Conservation (phyloP, 1,140 invertebrate genomes). For the Bradynema listronoti region DNA sequence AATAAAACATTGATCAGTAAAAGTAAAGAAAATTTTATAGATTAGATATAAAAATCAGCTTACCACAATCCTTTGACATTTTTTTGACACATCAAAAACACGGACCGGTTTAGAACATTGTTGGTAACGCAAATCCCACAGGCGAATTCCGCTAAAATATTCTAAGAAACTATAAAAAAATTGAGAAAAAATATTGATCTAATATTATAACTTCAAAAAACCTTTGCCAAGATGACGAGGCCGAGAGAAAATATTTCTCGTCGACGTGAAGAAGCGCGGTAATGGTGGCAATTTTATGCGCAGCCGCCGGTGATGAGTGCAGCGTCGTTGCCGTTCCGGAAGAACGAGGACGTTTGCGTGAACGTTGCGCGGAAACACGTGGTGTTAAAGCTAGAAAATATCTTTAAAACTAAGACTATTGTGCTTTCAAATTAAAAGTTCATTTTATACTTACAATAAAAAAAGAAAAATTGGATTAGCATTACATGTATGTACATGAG, state of each 20-base stretch:
- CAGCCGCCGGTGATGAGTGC: conserved; percentile 13
- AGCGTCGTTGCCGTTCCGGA: not conserved
- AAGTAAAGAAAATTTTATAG: not conserved
- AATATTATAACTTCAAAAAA: too few species aligned
- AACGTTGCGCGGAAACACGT: not conserved
- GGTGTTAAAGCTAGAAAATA: not conserved
- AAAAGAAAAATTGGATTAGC: too few species aligned
- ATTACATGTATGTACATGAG: conserved; percentile 1
- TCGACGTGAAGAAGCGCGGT: conserved; percentile 16
- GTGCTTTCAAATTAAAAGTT: too few species aligned
- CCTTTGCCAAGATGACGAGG: conserved; percentile 22
- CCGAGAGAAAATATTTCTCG: conserved; percentile 26
- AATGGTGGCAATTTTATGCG: conserved; percentile 3
- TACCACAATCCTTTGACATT: conserved; percentile 16
- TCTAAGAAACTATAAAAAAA: conserved; percentile 1
- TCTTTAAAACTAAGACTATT: conserved; percentile 1
- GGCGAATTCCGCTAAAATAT: conserved; percentile 26
- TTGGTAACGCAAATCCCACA: conserved; percentile 33
- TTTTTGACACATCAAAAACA: conserved; percentile 13
- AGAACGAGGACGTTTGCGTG: not conserved
- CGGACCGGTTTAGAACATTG: conserved; percentile 10
- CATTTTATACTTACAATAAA: too few species aligned
- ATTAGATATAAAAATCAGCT: not conserved
- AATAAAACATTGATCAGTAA: not conserved
- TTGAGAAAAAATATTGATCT: not conserved